Evolutionary conservation across 2,797 vertebrate genomes (phyloP), one percentile per base, ranked within the genome.

Genomic region (Tinamus major): DNA sequence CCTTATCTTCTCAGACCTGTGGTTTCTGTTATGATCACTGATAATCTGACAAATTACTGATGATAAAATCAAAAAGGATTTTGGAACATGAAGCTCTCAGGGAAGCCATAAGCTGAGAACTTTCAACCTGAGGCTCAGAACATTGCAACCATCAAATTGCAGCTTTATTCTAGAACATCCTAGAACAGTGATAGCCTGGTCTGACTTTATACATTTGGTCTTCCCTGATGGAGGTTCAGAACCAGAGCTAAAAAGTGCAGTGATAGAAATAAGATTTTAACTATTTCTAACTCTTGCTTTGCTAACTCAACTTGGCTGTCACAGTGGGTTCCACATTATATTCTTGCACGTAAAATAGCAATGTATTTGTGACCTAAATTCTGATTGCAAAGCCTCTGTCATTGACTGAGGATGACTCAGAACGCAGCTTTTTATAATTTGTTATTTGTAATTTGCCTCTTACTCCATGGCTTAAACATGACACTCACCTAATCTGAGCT

Each of bases 301-400:
- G 91, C 79, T 94, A 91, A 91, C 79, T 95, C 93, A 93, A 82
- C 71, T 69, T 27, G 93, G 79, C 64, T 49, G 12, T 14, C 13
- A 17, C 58, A 74, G 84, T 85, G 71, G 56, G 68, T 79, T 68
- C 79, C 91, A 87, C 61, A 49, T 53, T 39, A 64, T 79, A 75
- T 78, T 92, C 69, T 83, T 91, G 82, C 76, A 78, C 69, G 21
- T 63, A 71, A 53, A 87, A 71, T 13, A 91, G 33, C 72, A 68
- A 35, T 24, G 82, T 65, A 91, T 82, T 58, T 89, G 18, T 81
- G 91, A 93, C 87, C 85, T 68, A 85, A 79, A 91, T 83, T 85
- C 71, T 42, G 61, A 53, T 67, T 74, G 87, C 68, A 77, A 76
- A 80, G 46, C 61, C 26, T 44, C 62, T 92, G 51, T 13, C 87